Evolutionary conservation across 2,888 invertebrate genomes (phyloP), one percentile per base, ranked within the genome.

Genomic region (Hirtodrosophila confusa): DNA sequence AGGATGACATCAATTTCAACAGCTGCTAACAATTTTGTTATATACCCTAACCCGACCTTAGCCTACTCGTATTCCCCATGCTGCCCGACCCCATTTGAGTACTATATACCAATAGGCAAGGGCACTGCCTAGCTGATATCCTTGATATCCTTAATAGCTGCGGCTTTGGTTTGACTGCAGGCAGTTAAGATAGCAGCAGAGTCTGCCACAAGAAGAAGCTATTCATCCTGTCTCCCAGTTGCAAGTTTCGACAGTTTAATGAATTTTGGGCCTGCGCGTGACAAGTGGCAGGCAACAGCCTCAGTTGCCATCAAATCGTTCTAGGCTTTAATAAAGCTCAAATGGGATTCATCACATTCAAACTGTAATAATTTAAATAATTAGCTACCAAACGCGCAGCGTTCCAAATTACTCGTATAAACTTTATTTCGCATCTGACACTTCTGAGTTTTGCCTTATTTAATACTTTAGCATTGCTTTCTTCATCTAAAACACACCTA

Each of bases 1-100:
- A 50, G 75, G 58, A 54, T 72, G 75, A 68, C 75, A 77, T 72
- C 73, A 77, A 77, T 77, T 75, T 57, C 37, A 72, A 56, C 75
- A 72, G 73, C 77, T 64, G 73, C 77, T 54, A 48, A 67, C 77
- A 63, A 76, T 75, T 75, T 57, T 49, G 58, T 57, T 61, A 57
- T 60, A 5, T 35, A 51, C n/a, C 33, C 47, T 24, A 29, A 7
- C n/a, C 12, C 47, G 17, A 17, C 17, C 17, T 17, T 17, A 17
- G 17, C 17, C 37, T 31, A 44, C 9, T 6, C 11, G 10, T 24
- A 29, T n/a, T 33, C 33, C 29, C 10, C 2, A 27, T 27, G 27
- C 27, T 27, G 6, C 17, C 17, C 17, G 17, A 17, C 17, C 17
- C 17, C 17, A 17, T 17, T 1, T 2, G 17, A 17, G 17, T 2